Evolutionary conservation across 64 coral and sea anemone species (phyloP).

Genomic region (Porites australiensis): DNA sequence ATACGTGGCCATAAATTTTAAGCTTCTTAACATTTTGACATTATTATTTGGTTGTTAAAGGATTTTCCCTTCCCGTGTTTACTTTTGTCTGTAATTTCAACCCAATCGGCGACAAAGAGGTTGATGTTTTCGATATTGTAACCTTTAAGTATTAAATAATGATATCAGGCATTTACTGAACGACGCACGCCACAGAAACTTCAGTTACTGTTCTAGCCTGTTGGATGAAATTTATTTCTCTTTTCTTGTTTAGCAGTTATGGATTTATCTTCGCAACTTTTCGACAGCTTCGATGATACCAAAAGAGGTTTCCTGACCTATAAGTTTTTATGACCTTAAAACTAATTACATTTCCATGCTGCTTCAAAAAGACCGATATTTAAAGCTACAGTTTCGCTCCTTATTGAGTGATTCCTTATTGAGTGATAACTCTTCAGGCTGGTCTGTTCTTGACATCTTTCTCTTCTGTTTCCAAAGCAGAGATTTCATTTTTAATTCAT

Average conservation of each 20-base stretch:
- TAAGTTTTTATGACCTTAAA: background rate
- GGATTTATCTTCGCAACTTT: background rate
- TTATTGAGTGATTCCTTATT: too few relatives aligned
- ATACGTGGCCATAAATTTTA: background rate
- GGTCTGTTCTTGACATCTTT: too few relatives aligned
- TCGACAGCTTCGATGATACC: background rate
- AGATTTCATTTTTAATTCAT: too few relatives aligned
- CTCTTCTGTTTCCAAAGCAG: too few relatives aligned
- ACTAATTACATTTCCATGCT: constrained; percentile 10
- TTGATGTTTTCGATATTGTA: background rate
- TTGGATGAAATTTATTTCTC: too few relatives aligned
- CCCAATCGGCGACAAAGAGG: background rate
- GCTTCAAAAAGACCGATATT: constrained; percentile 10
- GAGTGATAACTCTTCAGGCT: too few relatives aligned
- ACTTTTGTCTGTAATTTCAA: background rate
- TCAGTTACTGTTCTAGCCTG: too few relatives aligned
- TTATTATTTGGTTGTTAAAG: background rate
- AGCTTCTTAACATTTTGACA: background rate
- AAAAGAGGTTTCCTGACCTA: background rate
- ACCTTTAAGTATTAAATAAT: background rate
- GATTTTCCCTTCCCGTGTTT: constrained; percentile 1
- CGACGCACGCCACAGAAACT: background rate
- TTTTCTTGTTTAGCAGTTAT: too few relatives aligned
- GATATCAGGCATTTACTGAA: background rate
- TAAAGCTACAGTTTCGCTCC: too few relatives aligned